Evolutionary conservation across 2,113 vertebrate genomes (phyloP).

Genomic region (Trachemys scripta): DNA sequence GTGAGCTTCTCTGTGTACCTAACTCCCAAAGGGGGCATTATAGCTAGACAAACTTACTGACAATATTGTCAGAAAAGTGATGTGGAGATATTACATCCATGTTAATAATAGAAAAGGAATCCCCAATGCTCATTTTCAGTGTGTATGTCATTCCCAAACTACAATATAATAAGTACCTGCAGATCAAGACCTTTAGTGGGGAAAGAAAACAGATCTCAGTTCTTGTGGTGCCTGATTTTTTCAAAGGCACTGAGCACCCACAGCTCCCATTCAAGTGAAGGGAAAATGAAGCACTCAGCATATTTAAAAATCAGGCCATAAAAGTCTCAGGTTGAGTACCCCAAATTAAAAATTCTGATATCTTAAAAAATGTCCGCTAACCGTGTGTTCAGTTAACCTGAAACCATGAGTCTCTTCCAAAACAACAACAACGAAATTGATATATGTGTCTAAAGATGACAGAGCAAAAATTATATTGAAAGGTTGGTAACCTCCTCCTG

Average conservation of each 20-base stretch:
- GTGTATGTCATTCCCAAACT: constrained; percentile 48
- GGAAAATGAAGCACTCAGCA: not conserved
- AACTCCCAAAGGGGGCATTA: constrained; percentile 71
- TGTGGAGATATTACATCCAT: constrained; percentile 60
- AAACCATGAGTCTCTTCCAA: not conserved
- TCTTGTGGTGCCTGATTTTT: constrained; percentile 8
- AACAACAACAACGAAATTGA: not conserved
- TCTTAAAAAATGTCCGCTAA: not conserved
- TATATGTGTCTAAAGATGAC: not conserved
- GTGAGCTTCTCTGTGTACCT: constrained; percentile 47
- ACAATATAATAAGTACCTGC: constrained; percentile 11
- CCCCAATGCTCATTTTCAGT: constrained; percentile 65
- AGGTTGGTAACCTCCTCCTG: not conserved
- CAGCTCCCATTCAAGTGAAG: not conserved
- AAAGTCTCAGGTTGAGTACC: not conserved
- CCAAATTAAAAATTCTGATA: not conserved
- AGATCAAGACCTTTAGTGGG: constrained; percentile 31
- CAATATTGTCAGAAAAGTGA: constrained; percentile 74
- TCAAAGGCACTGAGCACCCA: not conserved
- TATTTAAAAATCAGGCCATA: not conserved
- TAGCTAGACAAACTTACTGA: constrained; percentile 72
- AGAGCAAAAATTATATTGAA: not conserved
- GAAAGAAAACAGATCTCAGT: constrained; percentile 9
- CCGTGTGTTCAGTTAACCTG: not conserved
- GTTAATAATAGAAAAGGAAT: constrained; percentile 70